A percentile compares a stretch with the other conserved stretches of the same genome.
Conservation (phyloP, 2,888 invertebrate species). For the Parnassius smintheus region DNA sequence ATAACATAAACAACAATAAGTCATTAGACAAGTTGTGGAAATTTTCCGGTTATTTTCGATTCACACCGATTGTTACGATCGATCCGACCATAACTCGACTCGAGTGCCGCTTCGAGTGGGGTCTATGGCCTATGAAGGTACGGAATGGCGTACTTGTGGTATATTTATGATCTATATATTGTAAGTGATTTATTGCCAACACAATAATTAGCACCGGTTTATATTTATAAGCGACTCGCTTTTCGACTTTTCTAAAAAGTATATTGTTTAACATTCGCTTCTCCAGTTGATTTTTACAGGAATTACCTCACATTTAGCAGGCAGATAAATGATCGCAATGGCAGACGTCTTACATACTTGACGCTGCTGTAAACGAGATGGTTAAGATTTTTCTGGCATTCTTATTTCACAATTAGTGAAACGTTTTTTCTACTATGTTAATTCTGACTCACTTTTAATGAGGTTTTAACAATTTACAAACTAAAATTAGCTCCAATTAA, state of each 20-base stretch:
- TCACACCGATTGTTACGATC: slow-evolving; percentile 73
- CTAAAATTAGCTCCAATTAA: slow-evolving; percentile 23
- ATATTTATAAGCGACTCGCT: slow-evolving; percentile 54
- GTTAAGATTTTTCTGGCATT: too few species aligned
- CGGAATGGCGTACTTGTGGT: slow-evolving; percentile 63
- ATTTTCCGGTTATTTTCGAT: slow-evolving; percentile 80
- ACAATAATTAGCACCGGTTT: slow-evolving; percentile 67
- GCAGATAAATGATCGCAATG: too few species aligned
- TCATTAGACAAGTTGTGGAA: slow-evolving; percentile 77
- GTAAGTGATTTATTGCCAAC: slow-evolving; percentile 68
- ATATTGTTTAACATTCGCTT: too few species aligned
- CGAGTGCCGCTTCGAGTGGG: slow-evolving; percentile 66
- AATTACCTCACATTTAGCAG: too few species aligned
- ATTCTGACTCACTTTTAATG: slow-evolving; percentile 44
- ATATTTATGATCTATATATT: slow-evolving; percentile 71
- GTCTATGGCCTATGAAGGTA: slow-evolving; percentile 70
- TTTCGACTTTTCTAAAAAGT: too few species aligned
- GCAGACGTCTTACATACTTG: too few species aligned
- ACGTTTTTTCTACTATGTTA: too few species aligned
- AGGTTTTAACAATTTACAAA: slow-evolving; percentile 40
- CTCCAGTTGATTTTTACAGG: too few species aligned
- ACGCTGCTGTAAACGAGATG: too few species aligned
- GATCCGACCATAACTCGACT: slow-evolving; percentile 61
- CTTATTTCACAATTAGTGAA: too few species aligned
- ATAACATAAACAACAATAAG: slow-evolving; percentile 67